A percentile compares a stretch with the other conserved stretches of the same genome.
Evolutionary conservation across 2,888 invertebrate genomes (phyloP).

Genomic region (Melinopterus prodromus): DNA sequence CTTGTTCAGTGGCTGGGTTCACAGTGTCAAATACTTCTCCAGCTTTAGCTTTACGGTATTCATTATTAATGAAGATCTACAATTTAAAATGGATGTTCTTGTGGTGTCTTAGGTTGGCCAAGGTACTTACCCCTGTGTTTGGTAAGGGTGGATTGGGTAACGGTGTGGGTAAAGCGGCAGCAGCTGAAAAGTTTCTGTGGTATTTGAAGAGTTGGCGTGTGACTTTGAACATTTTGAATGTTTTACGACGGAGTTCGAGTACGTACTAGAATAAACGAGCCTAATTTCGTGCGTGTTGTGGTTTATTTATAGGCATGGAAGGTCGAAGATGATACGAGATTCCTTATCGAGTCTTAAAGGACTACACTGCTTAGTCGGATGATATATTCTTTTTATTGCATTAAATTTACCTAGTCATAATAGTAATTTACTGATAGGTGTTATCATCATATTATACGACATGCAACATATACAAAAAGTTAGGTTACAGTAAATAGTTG

Average conservation of each 20-base stretch:
- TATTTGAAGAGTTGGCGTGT: background rate
- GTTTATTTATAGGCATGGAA: no score
- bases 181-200: background rate
- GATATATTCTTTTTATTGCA: no score
- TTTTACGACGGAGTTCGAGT: background rate
- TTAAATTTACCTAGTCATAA: no score
- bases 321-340: no score
- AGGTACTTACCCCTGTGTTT: conserved; percentile 7
- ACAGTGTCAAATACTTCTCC: conserved; percentile 87
- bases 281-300: background rate
- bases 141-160: background rate
- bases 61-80: conserved; percentile 60
- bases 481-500: no score
- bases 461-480: no score
- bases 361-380: background rate
- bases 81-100: conserved; percentile 19
- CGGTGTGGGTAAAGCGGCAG: background rate
- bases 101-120: no score
- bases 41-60: conserved; percentile 89
- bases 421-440: no score
- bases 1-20: conserved; percentile 84
- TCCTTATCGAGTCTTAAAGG: no score
- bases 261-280: background rate
- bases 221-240: background rate
- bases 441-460: no score